Evolutionary conservation across 2,888 invertebrate species (phyloP), one percentile per base, ranked within the genome.

Genomic region (Ochropleura plecta): DNA sequence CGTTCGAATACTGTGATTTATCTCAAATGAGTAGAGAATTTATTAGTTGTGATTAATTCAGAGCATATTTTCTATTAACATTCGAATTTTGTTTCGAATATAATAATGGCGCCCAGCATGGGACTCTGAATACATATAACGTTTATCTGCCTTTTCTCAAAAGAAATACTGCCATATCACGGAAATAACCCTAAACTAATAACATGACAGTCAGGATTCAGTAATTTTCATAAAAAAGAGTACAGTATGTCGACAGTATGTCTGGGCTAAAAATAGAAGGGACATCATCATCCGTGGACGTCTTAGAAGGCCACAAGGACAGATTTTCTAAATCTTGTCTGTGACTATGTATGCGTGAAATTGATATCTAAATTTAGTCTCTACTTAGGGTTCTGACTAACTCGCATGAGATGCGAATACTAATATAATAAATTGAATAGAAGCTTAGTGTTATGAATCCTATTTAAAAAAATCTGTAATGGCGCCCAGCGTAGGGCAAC

Each of bases 201-300:
- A 57, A 49, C 57, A 51, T 51, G 12, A 12, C 5, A 46, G 9
- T 10, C 42, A 16, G 20, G 5, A 70, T 53, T 40, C 42, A 62
- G 66, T 79, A 66, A 77, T 66, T 66, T 44, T 70, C 57, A 57
- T 51, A 46, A 64, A 6, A 63, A 10, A 75, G 40, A 7, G 14
- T 30, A 53, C 8, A 10, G 44, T 49, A 48, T 48, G 18, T 60
- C 7, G 42, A 70, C 59, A 57, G 44, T 57, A 67, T 77, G 12
- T 40, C 51, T 59, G 16, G 16, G 59, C 71, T 79, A 78, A 78
- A 79, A 79, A 79, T 79, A 79, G 71, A 79, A 53, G 20, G 20
- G 44, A 67, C 44, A 20, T 59, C 40, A 66, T 76, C 18, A 44
- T 63, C 7, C 57, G 70, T 82, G 44, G 66, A 78, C n/a, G 57